Conservation (phyloP, 1,140 invertebrate genomes). For the Drosophila micromelanica region DNA sequence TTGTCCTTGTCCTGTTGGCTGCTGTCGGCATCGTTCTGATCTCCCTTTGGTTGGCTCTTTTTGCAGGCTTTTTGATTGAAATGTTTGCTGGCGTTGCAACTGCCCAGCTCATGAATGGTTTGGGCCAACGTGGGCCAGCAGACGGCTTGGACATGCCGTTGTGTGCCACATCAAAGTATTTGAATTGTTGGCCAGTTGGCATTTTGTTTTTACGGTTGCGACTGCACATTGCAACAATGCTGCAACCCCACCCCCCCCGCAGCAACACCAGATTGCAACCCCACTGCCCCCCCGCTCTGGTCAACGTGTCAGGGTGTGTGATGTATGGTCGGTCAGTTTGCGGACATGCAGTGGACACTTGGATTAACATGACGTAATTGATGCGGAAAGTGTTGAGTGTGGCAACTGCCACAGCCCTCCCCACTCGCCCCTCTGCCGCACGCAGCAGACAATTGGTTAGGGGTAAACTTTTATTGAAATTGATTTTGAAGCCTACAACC, state of each 20-base stretch:
- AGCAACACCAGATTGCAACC: background rate
- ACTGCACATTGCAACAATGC: slow-evolving; percentile 70
- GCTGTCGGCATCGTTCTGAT: slow-evolving; percentile 7
- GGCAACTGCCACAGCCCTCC: slow-evolving; percentile 59
- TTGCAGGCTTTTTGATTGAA: slow-evolving; percentile 68
- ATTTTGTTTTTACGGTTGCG: slow-evolving; percentile 62
- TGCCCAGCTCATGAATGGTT: background rate
- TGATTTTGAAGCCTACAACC: slow-evolving; percentile 40
- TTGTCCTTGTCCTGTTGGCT: slow-evolving; percentile 8
- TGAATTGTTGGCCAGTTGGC: slow-evolving; percentile 57
- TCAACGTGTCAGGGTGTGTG: slow-evolving; percentile 48
- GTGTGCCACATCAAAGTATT: slow-evolving; percentile 59
- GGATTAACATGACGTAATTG: slow-evolving; percentile 83
- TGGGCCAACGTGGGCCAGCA: background rate
- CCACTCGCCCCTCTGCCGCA: background rate
- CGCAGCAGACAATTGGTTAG: background rate
- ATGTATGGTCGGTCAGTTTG: slow-evolving; percentile 84
- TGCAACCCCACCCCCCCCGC: slow-evolving; percentile 28
- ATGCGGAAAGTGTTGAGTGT: slow-evolving; percentile 82
- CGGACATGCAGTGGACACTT: slow-evolving; percentile 83
- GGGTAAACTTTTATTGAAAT: slow-evolving; percentile 55
- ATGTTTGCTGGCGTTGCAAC: slow-evolving; percentile 68
- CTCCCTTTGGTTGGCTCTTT: slow-evolving; percentile 40
- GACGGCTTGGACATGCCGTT: background rate
- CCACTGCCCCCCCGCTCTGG: background rate